A percentile compares a stretch with the other conserved stretches of the same genome.
Conservation (phyloP, 23 tunicate genomes). For the Trididemnum miniatum region DNA sequence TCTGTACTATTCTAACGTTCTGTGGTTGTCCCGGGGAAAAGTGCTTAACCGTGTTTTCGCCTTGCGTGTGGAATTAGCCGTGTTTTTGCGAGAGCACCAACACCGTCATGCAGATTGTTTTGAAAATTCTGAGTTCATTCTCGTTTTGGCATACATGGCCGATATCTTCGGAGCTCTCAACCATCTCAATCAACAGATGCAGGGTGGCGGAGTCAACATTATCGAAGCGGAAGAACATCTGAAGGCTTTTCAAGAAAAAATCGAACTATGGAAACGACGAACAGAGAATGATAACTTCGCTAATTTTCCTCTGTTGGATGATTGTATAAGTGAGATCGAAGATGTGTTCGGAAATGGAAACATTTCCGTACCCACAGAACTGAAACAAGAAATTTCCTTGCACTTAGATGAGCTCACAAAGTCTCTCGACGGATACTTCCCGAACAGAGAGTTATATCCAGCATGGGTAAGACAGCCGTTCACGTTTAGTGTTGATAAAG, state of each 20-base stretch:
- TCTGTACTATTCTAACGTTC: conserved; percentile 34
- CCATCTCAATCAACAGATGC: background rate
- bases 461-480: too few species aligned
- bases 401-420: too few species aligned
- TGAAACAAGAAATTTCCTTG: too few species aligned
- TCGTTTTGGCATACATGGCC: conserved; percentile 9
- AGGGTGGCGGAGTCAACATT: background rate
- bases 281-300: too few species aligned
- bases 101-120: conserved; percentile 49
- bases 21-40: conserved; percentile 43
- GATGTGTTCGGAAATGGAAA: too few species aligned
- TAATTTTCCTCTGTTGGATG: too few species aligned
- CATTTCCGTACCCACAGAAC: too few species aligned
- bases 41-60: conserved; percentile 61
- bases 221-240: background rate
- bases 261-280: background rate
- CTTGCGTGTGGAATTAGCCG: conserved; percentile 57
- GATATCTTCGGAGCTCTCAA: background rate
- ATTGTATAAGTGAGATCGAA: too few species aligned
- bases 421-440: too few species aligned
- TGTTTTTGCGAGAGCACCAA: conserved; percentile 53
- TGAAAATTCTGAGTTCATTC: conserved; percentile 47
- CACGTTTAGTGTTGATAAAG: too few species aligned
- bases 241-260: background rate
- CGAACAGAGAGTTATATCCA: too few species aligned